Base-by-base conservation (phyloP, 1,140 invertebrate genomes). In the Psilanteris sp. region DNA sequence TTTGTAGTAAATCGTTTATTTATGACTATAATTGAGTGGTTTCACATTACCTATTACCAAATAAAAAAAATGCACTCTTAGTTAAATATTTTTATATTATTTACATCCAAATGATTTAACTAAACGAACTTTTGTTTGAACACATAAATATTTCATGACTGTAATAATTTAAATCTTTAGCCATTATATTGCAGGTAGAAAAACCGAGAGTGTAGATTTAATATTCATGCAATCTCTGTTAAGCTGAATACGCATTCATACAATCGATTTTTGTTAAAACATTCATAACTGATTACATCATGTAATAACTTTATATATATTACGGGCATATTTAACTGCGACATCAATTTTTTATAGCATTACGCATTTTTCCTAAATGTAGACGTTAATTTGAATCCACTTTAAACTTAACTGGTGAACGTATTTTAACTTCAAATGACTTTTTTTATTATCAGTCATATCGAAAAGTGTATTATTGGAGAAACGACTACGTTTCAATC, bases 401-500 rank as follows among this genome's bases (percentile, higher is more conserved):
- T 71, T 52, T 36, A 62, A 64, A 64, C 31, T 61, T 22, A n/a
- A n/a, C n/a, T n/a, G n/a, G n/a, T n/a, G n/a, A 41, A 27, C 41
- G 37, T 48, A 50, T 55, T 62, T 41, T 32, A 72, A 55, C 22
- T 39, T 64, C 46, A 34, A 55, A 57, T 48, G 18, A 2, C 32
- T 46, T 36, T 61, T 64, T 62, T 62, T 72, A 64, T 57, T 72
- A 72, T 62, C 48, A 64, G 34, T 8, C 54, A 31, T 61, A 54
- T 46, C 66, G 46, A 54, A 44, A 36, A 54, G 39, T 32, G 24
- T 55, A 61, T 71, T 71, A 61, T 29, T 52, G 29, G 54, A 59
- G 67, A 46, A 61, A 71, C 57, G 55, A 43, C 67, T 61, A 18
- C 15, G 48, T 72, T 72, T 72, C 67, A 62, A 62, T 43, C 55